Conservation (phyloP, 2,113 vertebrate genomes). For the Melospiza melodia region DNA sequence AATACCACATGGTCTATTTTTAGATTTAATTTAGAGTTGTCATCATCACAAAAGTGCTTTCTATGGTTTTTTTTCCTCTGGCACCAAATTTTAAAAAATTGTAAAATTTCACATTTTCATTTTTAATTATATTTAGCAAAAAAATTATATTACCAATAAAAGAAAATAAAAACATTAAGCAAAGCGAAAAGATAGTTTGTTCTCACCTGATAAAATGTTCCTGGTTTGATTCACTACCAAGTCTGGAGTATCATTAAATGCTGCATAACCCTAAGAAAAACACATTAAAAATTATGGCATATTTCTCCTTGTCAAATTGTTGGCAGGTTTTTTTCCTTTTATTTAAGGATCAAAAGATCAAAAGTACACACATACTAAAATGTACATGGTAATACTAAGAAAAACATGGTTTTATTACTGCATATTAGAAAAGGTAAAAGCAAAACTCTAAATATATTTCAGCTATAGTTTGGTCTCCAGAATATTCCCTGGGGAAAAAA, state of each 20-base stretch:
- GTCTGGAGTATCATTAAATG: constrained; percentile 86
- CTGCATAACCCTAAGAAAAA: constrained; percentile 80
- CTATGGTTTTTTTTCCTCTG: not conserved
- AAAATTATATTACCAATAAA: not conserved
- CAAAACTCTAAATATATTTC: not conserved
- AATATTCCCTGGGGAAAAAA: not conserved
- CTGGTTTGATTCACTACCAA: constrained; percentile 84
- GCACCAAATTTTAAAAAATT: not conserved
- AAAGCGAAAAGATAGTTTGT: not conserved
- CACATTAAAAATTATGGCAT: not conserved
- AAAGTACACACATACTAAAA: not conserved
- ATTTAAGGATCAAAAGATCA: not conserved
- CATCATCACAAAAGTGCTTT: not conserved
- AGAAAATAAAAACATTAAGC: not conserved
- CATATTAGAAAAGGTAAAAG: not conserved
- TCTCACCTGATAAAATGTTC: constrained; percentile 81
- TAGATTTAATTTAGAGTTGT: not conserved
- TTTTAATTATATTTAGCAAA: not conserved
- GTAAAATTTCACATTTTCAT: not conserved
- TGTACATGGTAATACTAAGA: not conserved
- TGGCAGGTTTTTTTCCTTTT: not conserved
- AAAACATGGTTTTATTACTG: not conserved
- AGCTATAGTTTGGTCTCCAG: not conserved
- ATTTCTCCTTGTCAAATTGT: not conserved
- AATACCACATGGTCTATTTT: not conserved